Percentiles rank a stretch among this genome's conserved stretches.
phyloP scores from a whole-genome alignment of 1,140 invertebrate species.

The Drosophila navojoa region DNA sequence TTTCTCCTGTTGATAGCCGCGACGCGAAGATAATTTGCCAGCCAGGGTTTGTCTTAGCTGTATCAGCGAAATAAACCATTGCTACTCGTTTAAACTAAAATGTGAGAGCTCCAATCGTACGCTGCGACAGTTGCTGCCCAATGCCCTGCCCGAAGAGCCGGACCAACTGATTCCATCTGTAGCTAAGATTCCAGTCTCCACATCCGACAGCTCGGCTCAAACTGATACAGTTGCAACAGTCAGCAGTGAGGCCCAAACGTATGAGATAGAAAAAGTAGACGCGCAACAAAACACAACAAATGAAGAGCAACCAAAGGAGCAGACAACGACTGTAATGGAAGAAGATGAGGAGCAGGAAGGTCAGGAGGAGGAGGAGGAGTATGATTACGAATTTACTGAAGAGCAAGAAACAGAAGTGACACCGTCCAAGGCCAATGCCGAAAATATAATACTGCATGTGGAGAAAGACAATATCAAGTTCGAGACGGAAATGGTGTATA shows the following conservation, averaged over 20 bases:
- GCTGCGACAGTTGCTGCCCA: slow-evolving; percentile 68
- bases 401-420: slow-evolving; percentile 40
- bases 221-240: slow-evolving; percentile 27
- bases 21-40: slow-evolving; percentile 65
- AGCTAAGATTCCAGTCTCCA: slow-evolving; percentile 18
- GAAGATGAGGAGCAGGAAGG: slow-evolving; percentile 44
- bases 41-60: slow-evolving; percentile 72
- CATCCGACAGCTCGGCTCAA: slow-evolving; percentile 46
- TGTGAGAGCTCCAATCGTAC: slow-evolving; percentile 76
- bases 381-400: slow-evolving; percentile 60
- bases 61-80: slow-evolving; percentile 77
- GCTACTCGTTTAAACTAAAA: slow-evolving; percentile 78
- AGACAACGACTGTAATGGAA: not conserved
- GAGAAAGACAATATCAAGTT: slow-evolving; percentile 52
- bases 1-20: slow-evolving; percentile 45
- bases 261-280: slow-evolving; percentile 26
- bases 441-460: slow-evolving; percentile 52
- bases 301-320: slow-evolving; percentile 7
- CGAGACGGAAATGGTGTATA: slow-evolving; percentile 54
- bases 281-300: slow-evolving; percentile 32
- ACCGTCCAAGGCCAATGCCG: slow-evolving; percentile 26
- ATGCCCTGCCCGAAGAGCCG: slow-evolving; percentile 62
- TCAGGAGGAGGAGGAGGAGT: slow-evolving; percentile 45
- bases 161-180: slow-evolving; percentile 9
- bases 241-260: slow-evolving; percentile 45